Conservation (phyloP, 2,888 invertebrate species). For the Malthinus seriepunctatus region DNA sequence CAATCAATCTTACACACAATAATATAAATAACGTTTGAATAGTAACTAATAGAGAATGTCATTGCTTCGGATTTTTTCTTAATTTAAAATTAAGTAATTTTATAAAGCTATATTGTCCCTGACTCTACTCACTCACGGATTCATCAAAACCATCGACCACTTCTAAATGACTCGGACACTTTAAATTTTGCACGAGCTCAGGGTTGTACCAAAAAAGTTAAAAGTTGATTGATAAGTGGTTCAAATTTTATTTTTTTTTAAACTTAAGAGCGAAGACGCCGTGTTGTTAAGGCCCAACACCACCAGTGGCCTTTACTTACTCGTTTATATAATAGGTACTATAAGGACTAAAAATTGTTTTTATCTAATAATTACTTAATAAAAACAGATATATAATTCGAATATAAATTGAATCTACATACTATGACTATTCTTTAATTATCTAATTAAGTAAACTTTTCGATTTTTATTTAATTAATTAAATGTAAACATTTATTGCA, state of each 20-base stretch:
- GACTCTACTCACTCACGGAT: too few relatives aligned
- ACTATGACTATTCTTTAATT: conserved; percentile 18
- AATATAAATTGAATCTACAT: conserved; percentile 22
- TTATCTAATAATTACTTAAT: conserved; percentile 15
- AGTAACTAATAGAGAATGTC: conserved; percentile 23
- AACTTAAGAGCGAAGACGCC: too few relatives aligned
- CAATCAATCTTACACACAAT: conserved; percentile 21
- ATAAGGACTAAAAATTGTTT: conserved; percentile 21
- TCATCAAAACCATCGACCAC: too few relatives aligned
- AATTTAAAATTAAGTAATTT: conserved; percentile 18
- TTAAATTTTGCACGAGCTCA: neutral
- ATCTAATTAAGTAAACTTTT: conserved; percentile 11
- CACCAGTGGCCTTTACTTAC: too few relatives aligned
- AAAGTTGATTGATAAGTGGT: too few relatives aligned
- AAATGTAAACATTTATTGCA: conserved; percentile 1
- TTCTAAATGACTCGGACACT: neutral
- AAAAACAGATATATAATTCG: conserved; percentile 22
- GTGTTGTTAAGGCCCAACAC: too few relatives aligned
- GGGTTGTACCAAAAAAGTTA: too few relatives aligned
- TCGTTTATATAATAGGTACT: conserved; percentile 12
- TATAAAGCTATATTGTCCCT: neutral
- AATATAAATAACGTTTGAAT: conserved; percentile 24
- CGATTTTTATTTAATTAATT: conserved; percentile 10
- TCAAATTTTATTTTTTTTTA: too few relatives aligned
- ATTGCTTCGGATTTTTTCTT: conserved; percentile 16